Base-by-base conservation (phyloP, 2,888 invertebrate species). In the Falcaria lacertinaria region DNA sequence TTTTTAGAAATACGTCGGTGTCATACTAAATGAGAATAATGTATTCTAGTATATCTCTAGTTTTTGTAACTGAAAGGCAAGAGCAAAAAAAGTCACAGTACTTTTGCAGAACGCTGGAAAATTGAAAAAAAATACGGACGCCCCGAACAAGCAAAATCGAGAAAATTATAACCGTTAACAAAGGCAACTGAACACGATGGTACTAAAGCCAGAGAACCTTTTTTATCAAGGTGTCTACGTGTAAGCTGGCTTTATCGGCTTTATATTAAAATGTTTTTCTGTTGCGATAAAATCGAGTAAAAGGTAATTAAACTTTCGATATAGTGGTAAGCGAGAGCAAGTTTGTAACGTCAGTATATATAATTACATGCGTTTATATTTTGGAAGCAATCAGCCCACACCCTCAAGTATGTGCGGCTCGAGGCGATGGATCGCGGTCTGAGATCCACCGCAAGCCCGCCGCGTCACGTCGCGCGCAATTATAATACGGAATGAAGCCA, bases 401-500 rank as follows among this genome's bases (percentile, higher is more conserved):
- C 19, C 61, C 51, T 43, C 55, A 55, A 57, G 53, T 55, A 53
- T 53, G 43, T 52, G 44, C 37, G 28, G 40, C 39, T n/a, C n/a
- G n/a, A n/a, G n/a, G n/a, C 41, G 45, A 16, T 41, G 44, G 34
- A 44, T 45, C 34, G 49, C 35, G 46, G 34, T 46, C 25, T 33
- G 22, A 36, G 45, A 41, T 46, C 44, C 41, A 39, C 59, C 59
- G 37, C 50, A 47, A 42, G 39, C 45, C 38, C 34, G 40, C 51
- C 34, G 14, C 41, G 51, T 51, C 53, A 53, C 50, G 47, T 58
- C 49, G 54, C 48, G 52, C 54, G 55, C 65, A 55, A 65, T 67
- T 64, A 60, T 63, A 67, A 67, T 60, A 52, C 56, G 64, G 47
- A 50, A 54, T 54, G 48, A 44, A 54, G 60, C 54, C 54, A 57